Conservation (phyloP, 2,888 invertebrate genomes). For the Mechanitis mazaeus region DNA sequence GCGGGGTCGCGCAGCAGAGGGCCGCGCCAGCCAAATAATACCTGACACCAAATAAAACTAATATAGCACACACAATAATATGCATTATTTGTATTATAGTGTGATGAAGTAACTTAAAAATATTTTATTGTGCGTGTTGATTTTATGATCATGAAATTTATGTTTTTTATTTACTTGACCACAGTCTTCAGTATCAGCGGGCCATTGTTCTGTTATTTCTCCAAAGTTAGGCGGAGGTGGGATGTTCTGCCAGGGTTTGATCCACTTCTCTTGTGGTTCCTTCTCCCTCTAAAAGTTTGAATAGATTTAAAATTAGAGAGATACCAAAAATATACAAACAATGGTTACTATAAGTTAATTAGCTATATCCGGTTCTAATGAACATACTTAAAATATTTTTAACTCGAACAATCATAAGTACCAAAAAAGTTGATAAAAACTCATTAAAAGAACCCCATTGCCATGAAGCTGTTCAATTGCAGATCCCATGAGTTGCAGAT, state of each 20-base stretch:
- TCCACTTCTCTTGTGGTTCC: constrained; percentile 72
- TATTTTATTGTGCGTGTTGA: background rate
- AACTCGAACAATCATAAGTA: too few species aligned
- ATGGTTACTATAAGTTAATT: background rate
- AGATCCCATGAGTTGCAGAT: too few species aligned
- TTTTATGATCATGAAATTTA: too few species aligned
- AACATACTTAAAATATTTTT: too few species aligned
- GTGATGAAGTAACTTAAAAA: background rate
- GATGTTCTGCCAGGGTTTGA: constrained; percentile 86
- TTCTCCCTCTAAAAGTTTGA: constrained; percentile 35
- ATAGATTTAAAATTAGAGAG: background rate
- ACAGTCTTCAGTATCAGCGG: constrained; percentile 89
- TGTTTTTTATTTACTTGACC: constrained; percentile 77
- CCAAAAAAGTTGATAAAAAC: too few species aligned
- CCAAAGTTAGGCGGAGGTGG: constrained; percentile 79
- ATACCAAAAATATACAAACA: background rate
- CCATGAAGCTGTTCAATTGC: too few species aligned
- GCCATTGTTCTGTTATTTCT: constrained; percentile 79
- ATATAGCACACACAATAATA: too few species aligned
- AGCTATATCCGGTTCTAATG: too few species aligned
- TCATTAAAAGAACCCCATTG: too few species aligned
- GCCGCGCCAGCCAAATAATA: constrained; percentile 86
- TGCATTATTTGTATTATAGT: too few species aligned
- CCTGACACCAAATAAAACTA: constrained; percentile 33
- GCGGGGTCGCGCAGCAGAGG: constrained; percentile 76